Conservation (phyloP, 1,140 invertebrate genomes). For the Drosophila miranda region DNA sequence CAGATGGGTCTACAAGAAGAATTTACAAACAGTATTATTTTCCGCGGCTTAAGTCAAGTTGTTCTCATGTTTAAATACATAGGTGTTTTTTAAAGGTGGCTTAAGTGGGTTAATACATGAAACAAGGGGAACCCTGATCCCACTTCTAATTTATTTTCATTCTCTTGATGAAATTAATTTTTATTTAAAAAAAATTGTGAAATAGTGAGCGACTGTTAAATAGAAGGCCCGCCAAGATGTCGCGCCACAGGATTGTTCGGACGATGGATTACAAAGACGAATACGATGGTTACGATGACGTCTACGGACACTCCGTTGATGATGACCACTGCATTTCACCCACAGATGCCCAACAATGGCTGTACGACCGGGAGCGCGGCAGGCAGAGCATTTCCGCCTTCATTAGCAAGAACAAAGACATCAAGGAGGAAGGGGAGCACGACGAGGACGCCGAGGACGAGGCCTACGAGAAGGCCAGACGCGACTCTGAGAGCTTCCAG, state of each 20-base stretch:
- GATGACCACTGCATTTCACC: slow-evolving; percentile 89
- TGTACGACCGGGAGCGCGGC: slow-evolving; percentile 89
- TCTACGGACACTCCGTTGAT: slow-evolving; percentile 96
- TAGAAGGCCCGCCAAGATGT: slow-evolving; percentile 84
- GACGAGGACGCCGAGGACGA: slow-evolving; percentile 81
- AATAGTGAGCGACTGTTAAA: slow-evolving; percentile 18
- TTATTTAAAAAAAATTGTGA: slow-evolving; percentile 54
- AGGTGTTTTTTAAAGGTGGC: no score
- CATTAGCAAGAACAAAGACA: slow-evolving; percentile 87
- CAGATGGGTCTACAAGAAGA: no score
- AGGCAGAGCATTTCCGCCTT: slow-evolving; percentile 89
- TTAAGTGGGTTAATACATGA: no score
- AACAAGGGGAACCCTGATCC: no score
- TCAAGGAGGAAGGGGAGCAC: slow-evolving; percentile 88
- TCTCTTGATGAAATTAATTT: slow-evolving; percentile 42
- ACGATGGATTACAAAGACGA: slow-evolving; percentile 91
- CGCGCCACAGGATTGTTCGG: slow-evolving; percentile 89
- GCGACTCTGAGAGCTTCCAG: slow-evolving; percentile 82
- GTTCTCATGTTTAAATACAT: no score
- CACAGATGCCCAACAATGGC: slow-evolving; percentile 91
- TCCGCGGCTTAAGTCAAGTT: no score
- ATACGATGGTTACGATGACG: slow-evolving; percentile 94
- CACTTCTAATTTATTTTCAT: slow-evolving; percentile 33
- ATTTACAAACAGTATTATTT: no score
- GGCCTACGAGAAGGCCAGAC: slow-evolving; percentile 58